Base-by-base conservation (phyloP, 2,797 vertebrate genomes). In the Rhadinocentrus ornatus region DNA sequence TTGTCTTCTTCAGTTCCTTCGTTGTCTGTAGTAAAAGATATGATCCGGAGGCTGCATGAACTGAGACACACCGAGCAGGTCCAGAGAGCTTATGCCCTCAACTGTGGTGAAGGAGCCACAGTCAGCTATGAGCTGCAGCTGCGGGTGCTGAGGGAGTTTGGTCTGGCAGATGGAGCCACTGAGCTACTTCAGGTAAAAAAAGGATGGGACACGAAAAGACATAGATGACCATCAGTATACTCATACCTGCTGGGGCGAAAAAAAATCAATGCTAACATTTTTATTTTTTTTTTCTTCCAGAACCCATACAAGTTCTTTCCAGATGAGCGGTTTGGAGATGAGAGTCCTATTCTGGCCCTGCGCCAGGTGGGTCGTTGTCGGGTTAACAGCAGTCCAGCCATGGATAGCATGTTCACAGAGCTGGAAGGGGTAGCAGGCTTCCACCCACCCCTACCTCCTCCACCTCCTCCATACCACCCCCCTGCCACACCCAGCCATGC, bases 301-400 rank as follows among this genome's bases (percentile, higher is more conserved):
- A 99, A 99, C 91, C 98, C 98, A 18, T 97, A 97, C 92, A 99
- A 99, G 89, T 99, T 99, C 92, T 99, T 99, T 88, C 98, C 98
- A 0, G 97, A 99, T 56, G 97, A 99, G 82, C 95, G 97, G 22
- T 99, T 99, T 82, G 98, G 97, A 77, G 98, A 99, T 0, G 98
- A 98, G 93, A 99, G 98, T 93, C 97, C 97, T 0, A 96, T 98
- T 66, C 92, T 98, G 90, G 96, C 96, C n/a, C 66, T 97, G 89
- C 96, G 97, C 64, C 97, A 97, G 92, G 92, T 96, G 65, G 95
- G 96, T 72, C 95, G 97, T 62, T 98, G 96, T 81, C 95, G 97
- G 0, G 93, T 99, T 66, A 99, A 97, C 94, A 99, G 97, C 84
- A 98, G 96, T 66, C 97, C 98, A 35, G 86, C 96, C 80, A 95